phyloP scores from a whole-genome alignment of 1,140 invertebrate species.

The Diplogasteroides magnus region DNA sequence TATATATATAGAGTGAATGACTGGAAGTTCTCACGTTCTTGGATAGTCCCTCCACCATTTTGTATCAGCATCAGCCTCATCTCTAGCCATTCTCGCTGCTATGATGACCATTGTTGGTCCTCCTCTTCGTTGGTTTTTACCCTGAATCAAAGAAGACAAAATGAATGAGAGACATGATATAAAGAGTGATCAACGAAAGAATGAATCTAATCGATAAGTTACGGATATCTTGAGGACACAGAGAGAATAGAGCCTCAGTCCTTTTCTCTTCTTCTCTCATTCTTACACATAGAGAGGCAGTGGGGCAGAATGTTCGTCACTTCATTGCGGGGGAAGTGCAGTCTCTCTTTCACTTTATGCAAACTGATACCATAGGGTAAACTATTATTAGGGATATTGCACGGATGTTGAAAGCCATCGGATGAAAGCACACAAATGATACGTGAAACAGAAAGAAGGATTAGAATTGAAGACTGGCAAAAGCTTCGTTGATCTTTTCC shows the following conservation, averaged over 20 bases:
- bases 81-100: slow-evolving; percentile 44
- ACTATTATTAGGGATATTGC: neutral
- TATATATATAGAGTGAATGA: neutral
- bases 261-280: neutral
- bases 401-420: neutral
- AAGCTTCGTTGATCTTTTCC: slow-evolving; percentile 40
- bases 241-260: neutral
- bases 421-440: neutral
- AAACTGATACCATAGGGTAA: too few relatives aligned
- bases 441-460: neutral
- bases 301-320: too few relatives aligned
- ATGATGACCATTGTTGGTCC: slow-evolving; percentile 18
- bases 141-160: neutral
- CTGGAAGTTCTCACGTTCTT: slow-evolving; percentile 28
- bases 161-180: neutral
- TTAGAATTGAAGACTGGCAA: slow-evolving; percentile 43
- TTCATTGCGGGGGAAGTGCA: too few relatives aligned
- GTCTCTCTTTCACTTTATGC: too few relatives aligned
- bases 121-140: neutral
- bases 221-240: neutral
- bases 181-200: neutral
- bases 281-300: too few relatives aligned
- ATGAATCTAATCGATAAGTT: neutral
- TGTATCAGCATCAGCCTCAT: slow-evolving; percentile 46
- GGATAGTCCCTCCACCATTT: slow-evolving; percentile 54